These are phyloP conservation scores for Drosophila albomicans DNA, from an alignment of 1,140 invertebrate genomes.

Conservation along the genomic window DNA sequence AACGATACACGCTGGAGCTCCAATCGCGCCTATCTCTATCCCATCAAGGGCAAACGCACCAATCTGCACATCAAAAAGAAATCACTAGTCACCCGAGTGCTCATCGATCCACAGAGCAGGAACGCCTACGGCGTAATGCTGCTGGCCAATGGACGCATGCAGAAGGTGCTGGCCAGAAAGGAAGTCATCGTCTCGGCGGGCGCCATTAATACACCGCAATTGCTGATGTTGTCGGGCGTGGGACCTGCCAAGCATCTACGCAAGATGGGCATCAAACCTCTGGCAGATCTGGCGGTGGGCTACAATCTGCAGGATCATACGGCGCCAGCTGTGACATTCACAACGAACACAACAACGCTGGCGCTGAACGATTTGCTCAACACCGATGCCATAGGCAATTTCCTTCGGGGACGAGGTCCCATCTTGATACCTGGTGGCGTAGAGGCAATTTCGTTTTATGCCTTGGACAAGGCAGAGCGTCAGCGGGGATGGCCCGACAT, in stretches of 20 bases:
- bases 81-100: conserved; percentile 89
- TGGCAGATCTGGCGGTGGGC: conserved; percentile 91
- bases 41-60: conserved; percentile 86
- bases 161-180: conserved; percentile 87
- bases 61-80: conserved; percentile 89
- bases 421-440: conserved; percentile 91
- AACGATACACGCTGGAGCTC: conserved; percentile 90
- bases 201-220: conserved; percentile 90
- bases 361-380: conserved; percentile 48
- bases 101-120: conserved; percentile 89
- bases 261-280: conserved; percentile 87
- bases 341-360: conserved; percentile 86
- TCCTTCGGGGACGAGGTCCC: conserved; percentile 87
- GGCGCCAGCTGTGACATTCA: conserved; percentile 89
- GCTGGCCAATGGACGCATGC: conserved; percentile 85
- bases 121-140: conserved; percentile 88
- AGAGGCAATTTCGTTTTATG: conserved; percentile 91
- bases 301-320: conserved; percentile 93
- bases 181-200: conserved; percentile 93
- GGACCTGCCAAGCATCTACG: conserved; percentile 90
- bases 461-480: conserved; percentile 87
- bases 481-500: conserved; percentile 90
- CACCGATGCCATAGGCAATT: conserved; percentile 48
- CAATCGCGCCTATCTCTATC: conserved; percentile 90
- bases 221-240: conserved; percentile 93